phyloP scores from a whole-genome alignment of 2,888 invertebrate genomes.

The Liodrosophila aerea region DNA sequence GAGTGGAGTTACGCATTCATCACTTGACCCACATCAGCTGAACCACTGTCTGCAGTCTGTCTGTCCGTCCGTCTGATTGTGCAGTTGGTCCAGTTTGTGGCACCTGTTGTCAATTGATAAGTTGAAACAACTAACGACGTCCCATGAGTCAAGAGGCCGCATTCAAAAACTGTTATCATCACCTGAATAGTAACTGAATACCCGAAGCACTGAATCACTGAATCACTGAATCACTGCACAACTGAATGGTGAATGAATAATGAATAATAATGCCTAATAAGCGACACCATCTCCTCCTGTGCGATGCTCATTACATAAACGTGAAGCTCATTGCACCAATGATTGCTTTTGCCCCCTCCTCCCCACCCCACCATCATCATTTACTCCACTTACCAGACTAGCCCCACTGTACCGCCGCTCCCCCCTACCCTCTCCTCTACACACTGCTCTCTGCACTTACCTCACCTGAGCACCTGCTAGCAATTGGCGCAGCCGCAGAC shows the following conservation, averaged over 20 bases:
- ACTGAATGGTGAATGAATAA: slow-evolving; percentile 42
- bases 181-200: slow-evolving; percentile 36
- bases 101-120: slow-evolving; percentile 40
- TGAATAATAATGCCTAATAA: slow-evolving; percentile 64
- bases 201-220: slow-evolving; percentile 51
- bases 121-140: slow-evolving; percentile 31
- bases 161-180: slow-evolving; percentile 39
- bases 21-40: slow-evolving; percentile 40
- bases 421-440: not conserved
- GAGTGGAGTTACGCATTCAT: slow-evolving; percentile 37
- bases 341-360: slow-evolving; percentile 10
- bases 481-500: slow-evolving; percentile 25
- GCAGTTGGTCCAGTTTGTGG: not conserved
- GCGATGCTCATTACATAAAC: slow-evolving; percentile 64
- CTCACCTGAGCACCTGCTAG: not conserved
- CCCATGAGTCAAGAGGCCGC: slow-evolving; percentile 28
- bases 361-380: not conserved
- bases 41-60: not conserved
- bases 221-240: slow-evolving; percentile 37
- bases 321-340: slow-evolving; percentile 52
- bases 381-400: not conserved
- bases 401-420: not conserved
- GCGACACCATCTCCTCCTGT: slow-evolving; percentile 12
- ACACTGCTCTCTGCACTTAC: not conserved
- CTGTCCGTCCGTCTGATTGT: slow-evolving; percentile 12